These are phyloP conservation scores for Dendrophyllia cribrosa DNA, from an alignment of 64 coral and sea anemone genomes.

Conservation along the genomic window DNA sequence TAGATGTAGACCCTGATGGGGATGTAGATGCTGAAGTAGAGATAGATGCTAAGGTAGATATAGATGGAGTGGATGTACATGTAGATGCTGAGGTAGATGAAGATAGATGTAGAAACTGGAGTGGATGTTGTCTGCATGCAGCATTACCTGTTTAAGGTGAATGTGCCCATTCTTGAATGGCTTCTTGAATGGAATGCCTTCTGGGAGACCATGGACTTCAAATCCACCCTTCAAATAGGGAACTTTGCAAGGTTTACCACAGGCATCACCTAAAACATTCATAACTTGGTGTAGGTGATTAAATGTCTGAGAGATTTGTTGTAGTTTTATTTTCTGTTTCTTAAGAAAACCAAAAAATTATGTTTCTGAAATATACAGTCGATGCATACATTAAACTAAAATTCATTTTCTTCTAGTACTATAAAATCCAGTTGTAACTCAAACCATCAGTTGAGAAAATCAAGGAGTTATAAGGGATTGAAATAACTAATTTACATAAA, in stretches of 20 bases:
- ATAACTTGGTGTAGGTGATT: neutral
- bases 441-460: neutral
- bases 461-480: neutral
- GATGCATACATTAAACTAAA: neutral
- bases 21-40: no score
- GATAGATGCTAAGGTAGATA: no score
- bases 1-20: no score
- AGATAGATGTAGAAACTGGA: neutral
- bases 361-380: neutral
- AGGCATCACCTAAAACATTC: neutral
- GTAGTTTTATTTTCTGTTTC: neutral
- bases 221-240: slow-evolving; percentile 41
- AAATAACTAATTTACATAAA: neutral
- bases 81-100: no score
- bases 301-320: neutral
- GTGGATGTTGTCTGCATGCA: slow-evolving; percentile 16
- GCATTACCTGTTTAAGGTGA: slow-evolving; percentile 39
- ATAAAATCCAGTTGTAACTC: neutral
- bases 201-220: slow-evolving; percentile 38
- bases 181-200: slow-evolving; percentile 51
- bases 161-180: slow-evolving; percentile 30
- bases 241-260: slow-evolving; percentile 29
- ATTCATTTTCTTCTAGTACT: neutral
- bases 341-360: neutral
- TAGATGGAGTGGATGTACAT: no score